Evolutionary conservation across 2,797 vertebrate species (phyloP), one percentile per base, ranked within the genome.

Genomic region (Astyanax mexicanus): DNA sequence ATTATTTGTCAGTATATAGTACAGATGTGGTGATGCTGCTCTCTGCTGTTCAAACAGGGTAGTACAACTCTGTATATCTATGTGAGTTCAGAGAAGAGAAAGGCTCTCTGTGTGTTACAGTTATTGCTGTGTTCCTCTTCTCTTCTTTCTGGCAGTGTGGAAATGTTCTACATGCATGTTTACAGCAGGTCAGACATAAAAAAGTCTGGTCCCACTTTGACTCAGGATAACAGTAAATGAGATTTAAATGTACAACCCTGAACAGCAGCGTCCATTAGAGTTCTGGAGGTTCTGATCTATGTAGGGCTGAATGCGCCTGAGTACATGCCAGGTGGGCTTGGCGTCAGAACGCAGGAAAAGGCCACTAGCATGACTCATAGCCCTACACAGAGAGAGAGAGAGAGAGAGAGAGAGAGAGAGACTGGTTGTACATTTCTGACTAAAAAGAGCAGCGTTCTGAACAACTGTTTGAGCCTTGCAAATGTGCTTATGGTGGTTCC

Each of bases 221-320:
- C 17, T 58, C 52, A 21, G 40, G n/a, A n/a, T n/a, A n/a, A n/a
- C n/a, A n/a, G n/a, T n/a, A n/a, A n/a, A n/a, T n/a, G n/a, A n/a
- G n/a, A n/a, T n/a, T n/a, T n/a, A n/a, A n/a, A n/a, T n/a, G n/a
- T n/a, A n/a, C n/a, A n/a, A n/a, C n/a, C n/a, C n/a, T n/a, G 13
- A 52, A 51, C 69, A 44, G 52, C 67, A 1, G 1, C 35, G 37
- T 42, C 69, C 69, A 61, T 73, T 68, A 61, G 21, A 47, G 60
- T 55, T 64, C 42, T 10, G 25, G 35, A 21, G 57, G 44, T 60
- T 54, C 42, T 29, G 65, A 69, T 45, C 61, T 45, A 1, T 15
- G 23, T 73, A 15, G 60, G 55, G 64, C 42, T 74, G 66, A 55
- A 75, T 61, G 35, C 27, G 38, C 21, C 65, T 73, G 52, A 27